A percentile compares a stretch with the other conserved stretches of the same genome.
Conservation (phyloP, 2,888 invertebrate genomes). For the Spialia ferax region DNA sequence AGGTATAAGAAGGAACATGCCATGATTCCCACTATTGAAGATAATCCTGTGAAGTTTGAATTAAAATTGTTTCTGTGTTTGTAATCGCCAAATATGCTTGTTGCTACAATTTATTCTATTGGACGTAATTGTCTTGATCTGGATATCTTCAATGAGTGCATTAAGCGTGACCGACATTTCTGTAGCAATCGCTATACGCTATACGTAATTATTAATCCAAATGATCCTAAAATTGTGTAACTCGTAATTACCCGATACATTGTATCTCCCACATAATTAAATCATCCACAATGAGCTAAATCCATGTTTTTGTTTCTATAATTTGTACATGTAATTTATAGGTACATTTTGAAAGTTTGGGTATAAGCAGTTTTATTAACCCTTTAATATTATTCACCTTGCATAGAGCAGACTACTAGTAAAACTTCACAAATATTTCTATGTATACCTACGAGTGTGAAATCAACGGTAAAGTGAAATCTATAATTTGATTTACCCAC, state of each 20-base stretch:
- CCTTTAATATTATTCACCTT: not conserved
- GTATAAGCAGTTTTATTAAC: not conserved
- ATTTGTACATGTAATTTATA: no score
- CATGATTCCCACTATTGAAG: not conserved
- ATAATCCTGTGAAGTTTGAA: not conserved
- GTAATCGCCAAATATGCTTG: not conserved
- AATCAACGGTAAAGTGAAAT: not conserved
- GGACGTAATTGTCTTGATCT: slow-evolving; percentile 20
- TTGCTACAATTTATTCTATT: slow-evolving; percentile 30
- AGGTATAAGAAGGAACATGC: not conserved
- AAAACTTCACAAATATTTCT: not conserved
- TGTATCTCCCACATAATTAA: no score
- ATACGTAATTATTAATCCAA: slow-evolving; percentile 16
- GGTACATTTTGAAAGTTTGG: no score
- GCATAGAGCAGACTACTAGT: not conserved
- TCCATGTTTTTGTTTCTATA: not conserved
- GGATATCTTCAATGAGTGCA: slow-evolving; percentile 34
- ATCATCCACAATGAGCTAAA: no score
- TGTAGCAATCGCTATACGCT: slow-evolving; percentile 12
- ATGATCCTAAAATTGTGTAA: not conserved
- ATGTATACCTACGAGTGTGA: no score
- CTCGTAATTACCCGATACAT: not conserved
- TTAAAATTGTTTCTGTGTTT: not conserved
- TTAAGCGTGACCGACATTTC: slow-evolving; percentile 27
- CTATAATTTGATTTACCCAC: not conserved